These are phyloP conservation scores for Hypomecis punctinalis DNA, from an alignment of 2,888 invertebrate genomes.

Conservation along the genomic window DNA sequence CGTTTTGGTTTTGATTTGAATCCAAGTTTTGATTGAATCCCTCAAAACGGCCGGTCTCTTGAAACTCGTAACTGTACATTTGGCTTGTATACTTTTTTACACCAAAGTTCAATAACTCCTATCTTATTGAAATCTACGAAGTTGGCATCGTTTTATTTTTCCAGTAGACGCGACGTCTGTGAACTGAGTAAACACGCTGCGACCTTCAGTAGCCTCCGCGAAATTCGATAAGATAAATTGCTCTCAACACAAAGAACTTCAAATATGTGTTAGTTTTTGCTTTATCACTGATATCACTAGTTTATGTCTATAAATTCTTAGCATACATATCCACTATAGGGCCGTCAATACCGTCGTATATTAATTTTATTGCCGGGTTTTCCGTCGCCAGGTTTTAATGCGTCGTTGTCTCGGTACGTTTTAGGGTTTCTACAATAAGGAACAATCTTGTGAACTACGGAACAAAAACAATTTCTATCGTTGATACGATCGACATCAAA, in stretches of 20 bases:
- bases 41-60: slow-evolving; percentile 22
- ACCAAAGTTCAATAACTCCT: slow-evolving; percentile 44
- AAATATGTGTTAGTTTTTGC: neutral
- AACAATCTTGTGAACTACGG: no score
- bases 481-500: no score
- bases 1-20: slow-evolving; percentile 16
- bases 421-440: slow-evolving; percentile 34
- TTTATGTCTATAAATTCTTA: neutral
- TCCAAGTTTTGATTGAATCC: slow-evolving; percentile 16
- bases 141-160: slow-evolving; percentile 37
- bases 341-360: slow-evolving; percentile 40
- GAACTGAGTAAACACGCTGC: slow-evolving; percentile 31
- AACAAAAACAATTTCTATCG: no score
- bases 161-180: slow-evolving; percentile 29
- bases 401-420: slow-evolving; percentile 52
- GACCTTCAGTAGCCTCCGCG: slow-evolving; percentile 16
- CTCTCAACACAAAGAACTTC: neutral
- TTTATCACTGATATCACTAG: slow-evolving; percentile 9
- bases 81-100: slow-evolving; percentile 29
- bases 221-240: slow-evolving; percentile 19
- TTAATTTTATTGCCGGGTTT: slow-evolving; percentile 54
- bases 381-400: slow-evolving; percentile 49
- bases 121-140: slow-evolving; percentile 35
- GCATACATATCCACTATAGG: slow-evolving; percentile 21
- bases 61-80: slow-evolving; percentile 18